These are phyloP conservation scores for Archocentrus centrarchus DNA, from an alignment of 2,113 vertebrate genomes.

Conservation along the genomic window DNA sequence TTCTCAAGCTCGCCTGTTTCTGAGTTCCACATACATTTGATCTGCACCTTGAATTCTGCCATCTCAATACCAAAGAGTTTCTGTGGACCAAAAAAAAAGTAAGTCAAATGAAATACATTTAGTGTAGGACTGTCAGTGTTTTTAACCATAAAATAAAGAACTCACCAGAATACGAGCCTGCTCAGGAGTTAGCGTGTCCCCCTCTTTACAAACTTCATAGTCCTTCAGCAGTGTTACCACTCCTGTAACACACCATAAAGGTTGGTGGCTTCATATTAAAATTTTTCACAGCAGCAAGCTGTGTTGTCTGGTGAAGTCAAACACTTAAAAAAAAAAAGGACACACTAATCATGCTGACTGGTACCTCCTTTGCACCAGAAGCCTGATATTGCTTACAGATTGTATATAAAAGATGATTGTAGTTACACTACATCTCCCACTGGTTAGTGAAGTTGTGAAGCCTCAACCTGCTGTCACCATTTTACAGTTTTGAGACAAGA, in stretches of 20 bases:
- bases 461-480: background rate
- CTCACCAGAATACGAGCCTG: slow-evolving; percentile 95
- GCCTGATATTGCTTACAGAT: background rate
- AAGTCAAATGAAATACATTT: background rate
- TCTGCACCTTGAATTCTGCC: slow-evolving; percentile 91
- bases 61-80: slow-evolving; percentile 93
- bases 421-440: background rate
- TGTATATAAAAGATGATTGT: background rate
- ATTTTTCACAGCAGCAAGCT: background rate
- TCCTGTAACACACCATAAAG: slow-evolving; percentile 75
- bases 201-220: slow-evolving; percentile 90
- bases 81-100: slow-evolving; percentile 67
- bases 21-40: slow-evolving; percentile 93
- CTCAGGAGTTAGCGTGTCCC: slow-evolving; percentile 90
- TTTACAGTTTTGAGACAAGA: background rate
- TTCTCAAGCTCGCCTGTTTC: slow-evolving; percentile 88
- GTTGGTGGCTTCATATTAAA: background rate
- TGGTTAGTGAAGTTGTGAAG: background rate
- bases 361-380: background rate
- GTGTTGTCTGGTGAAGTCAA: background rate
- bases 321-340: background rate
- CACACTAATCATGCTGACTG: background rate
- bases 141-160: slow-evolving; percentile 12
- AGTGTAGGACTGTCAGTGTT: background rate
- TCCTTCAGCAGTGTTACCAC: slow-evolving; percentile 92